phyloP scores from a whole-genome alignment of 2,113 vertebrate species.

The Phalacrocorax aristotelis region DNA sequence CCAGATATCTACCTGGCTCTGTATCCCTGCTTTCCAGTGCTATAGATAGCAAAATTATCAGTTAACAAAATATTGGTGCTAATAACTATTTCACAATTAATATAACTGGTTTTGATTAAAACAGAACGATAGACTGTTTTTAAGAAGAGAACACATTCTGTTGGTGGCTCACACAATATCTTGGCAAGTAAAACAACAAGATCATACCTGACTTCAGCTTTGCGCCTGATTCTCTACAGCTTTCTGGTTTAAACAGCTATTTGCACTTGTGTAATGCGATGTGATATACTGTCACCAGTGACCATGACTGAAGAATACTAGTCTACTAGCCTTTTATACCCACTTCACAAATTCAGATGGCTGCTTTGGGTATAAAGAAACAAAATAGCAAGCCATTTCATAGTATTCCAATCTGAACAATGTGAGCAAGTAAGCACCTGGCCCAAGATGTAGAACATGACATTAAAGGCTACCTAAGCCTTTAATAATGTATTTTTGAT shows the following conservation, averaged over 20 bases:
- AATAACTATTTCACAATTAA: background rate
- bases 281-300: background rate
- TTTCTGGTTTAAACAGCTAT: background rate
- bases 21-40: too few relatives aligned
- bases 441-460: fast-evolving
- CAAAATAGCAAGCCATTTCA: background rate
- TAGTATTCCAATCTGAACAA: fast-evolving
- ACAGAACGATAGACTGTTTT: background rate
- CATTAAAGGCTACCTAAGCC: background rate
- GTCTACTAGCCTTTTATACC: background rate
- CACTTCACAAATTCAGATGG: background rate
- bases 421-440: background rate
- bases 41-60: background rate
- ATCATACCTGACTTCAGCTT: background rate
- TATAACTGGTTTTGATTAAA: background rate
- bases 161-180: background rate
- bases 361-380: background rate
- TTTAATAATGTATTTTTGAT: background rate
- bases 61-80: background rate
- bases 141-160: background rate
- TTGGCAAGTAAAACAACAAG: background rate
- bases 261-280: too few relatives aligned
- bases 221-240: background rate
- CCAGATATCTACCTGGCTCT: background rate
- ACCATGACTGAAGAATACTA: background rate